A percentile compares a stretch with the other conserved stretches of the same genome.
Conservation (phyloP, 1,140 invertebrate species). For the Steinernema feltiae region DNA sequence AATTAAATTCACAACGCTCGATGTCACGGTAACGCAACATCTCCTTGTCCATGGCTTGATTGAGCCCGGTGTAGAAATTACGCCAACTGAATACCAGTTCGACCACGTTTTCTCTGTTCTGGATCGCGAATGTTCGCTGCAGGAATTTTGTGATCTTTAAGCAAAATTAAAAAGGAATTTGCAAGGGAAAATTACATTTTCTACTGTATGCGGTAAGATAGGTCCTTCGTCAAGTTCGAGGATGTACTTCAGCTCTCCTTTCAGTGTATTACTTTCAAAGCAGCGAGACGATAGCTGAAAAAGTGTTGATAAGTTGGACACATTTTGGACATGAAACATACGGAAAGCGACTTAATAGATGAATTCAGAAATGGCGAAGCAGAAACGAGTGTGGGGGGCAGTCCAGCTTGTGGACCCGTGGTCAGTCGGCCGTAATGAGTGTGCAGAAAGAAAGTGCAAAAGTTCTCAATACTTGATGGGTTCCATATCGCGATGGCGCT, state of each 20-base stretch:
- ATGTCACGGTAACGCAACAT: not conserved
- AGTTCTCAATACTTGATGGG: not conserved
- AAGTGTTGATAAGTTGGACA: not conserved
- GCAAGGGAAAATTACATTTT: not conserved
- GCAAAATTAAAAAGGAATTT: not conserved
- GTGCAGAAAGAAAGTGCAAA: not conserved
- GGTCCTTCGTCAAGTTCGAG: not conserved
- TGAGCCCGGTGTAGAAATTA: not conserved
- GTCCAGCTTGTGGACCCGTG: not conserved
- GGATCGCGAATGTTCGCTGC: not conserved
- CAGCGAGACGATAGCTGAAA: not conserved
- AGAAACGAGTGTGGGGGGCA: not conserved
- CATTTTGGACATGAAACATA: not conserved
- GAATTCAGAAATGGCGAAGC: not conserved
- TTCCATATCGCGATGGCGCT: not conserved
- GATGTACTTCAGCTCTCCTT: not conserved
- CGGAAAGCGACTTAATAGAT: not conserved
- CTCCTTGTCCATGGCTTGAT: not conserved
- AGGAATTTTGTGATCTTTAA: not conserved
- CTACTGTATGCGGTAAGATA: not conserved
- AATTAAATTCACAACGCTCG: not conserved
- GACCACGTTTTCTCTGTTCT: not conserved
- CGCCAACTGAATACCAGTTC: not conserved
- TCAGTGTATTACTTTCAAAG: not conserved
- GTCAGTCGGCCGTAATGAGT: not conserved